Evolutionary conservation across 2,888 invertebrate species (phyloP).

Genomic region (Coelopa pilipes): DNA sequence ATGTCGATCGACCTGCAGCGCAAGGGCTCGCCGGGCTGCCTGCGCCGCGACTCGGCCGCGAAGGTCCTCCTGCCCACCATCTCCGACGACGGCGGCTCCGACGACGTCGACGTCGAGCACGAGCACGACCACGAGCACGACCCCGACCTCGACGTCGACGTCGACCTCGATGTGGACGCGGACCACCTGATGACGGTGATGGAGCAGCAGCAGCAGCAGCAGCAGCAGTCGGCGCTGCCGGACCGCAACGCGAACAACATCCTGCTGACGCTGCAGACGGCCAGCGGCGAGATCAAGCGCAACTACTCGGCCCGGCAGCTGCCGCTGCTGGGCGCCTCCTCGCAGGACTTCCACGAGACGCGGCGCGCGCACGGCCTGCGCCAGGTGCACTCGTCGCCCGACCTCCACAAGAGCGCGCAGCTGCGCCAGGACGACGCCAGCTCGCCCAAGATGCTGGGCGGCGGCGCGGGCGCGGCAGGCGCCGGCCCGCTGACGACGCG

Average conservation of each 20-base stretch:
- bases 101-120: constrained; percentile 44
- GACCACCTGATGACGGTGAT: no score
- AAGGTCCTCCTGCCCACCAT: constrained; percentile 60
- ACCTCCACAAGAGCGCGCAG: constrained; percentile 62
- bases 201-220: no score
- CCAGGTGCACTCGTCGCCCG: constrained; percentile 66
- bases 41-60: constrained; percentile 62
- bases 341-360: constrained; percentile 59
- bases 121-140: no score
- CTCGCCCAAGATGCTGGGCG: constrained; percentile 58
- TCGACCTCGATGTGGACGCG: no score
- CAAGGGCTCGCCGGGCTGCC: constrained; percentile 52
- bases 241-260: constrained; percentile 62
- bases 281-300: constrained; percentile 65
- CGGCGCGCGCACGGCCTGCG: constrained; percentile 57
- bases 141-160: no score
- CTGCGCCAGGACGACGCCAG: constrained; percentile 52
- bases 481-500: constrained; percentile 43
- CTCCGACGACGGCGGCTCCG: constrained; percentile 59
- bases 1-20: constrained; percentile 63
- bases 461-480: constrained; percentile 42
- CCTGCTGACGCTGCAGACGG: constrained; percentile 63
- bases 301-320: constrained; percentile 65
- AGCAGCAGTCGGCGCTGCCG: constrained; percentile 44
- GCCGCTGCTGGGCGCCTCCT: constrained; percentile 61